These are phyloP conservation scores for Numenius arquata DNA, from an alignment of 2,113 vertebrate genomes.

Conservation along the genomic window DNA sequence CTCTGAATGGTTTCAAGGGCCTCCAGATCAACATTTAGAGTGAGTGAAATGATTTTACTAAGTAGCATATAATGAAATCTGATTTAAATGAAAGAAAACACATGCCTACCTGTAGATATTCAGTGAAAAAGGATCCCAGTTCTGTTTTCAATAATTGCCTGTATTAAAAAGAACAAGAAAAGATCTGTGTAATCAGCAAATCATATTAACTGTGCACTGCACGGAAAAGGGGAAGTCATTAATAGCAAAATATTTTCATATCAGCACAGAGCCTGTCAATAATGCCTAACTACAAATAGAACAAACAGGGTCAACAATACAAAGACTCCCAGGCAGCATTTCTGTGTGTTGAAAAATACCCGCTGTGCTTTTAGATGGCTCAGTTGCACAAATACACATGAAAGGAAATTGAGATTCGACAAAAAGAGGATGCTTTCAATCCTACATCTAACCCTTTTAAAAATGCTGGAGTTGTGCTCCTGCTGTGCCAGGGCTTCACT, in stretches of 20 bases:
- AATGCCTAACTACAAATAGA: neutral
- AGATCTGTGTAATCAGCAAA: neutral
- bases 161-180: conserved; percentile 26
- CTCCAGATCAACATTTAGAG: neutral
- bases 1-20: neutral
- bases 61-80: neutral
- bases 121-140: conserved; percentile 95
- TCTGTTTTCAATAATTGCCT: conserved; percentile 97
- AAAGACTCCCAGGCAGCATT: neutral
- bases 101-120: conserved; percentile 88
- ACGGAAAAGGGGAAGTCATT: neutral
- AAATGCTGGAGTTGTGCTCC: neutral
- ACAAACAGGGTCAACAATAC: neutral
- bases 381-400: neutral
- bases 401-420: neutral
- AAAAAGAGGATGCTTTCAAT: neutral
- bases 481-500: neutral
- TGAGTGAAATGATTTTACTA: neutral
- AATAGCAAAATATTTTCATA: neutral
- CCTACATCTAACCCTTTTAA: neutral
- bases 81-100: neutral
- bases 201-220: neutral
- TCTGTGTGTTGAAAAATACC: neutral
- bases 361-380: neutral
- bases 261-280: neutral